Percentiles rank a stretch among this genome's conserved stretches.
Evolutionary conservation across 2,888 invertebrate genomes (phyloP).

Genomic region (Diloba caeruleocephala): DNA sequence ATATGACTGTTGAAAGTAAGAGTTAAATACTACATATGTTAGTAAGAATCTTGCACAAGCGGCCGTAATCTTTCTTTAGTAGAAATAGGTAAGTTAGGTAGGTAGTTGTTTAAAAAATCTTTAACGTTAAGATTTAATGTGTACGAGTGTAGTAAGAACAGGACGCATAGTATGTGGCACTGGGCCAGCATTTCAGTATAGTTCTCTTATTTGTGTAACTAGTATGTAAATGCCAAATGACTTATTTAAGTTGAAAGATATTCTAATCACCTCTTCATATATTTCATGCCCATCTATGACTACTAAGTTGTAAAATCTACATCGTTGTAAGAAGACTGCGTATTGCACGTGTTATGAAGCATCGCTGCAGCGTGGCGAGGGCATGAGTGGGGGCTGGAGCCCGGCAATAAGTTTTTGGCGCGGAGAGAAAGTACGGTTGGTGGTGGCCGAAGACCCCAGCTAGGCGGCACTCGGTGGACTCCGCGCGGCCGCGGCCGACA

Average conservation of each 20-base stretch:
- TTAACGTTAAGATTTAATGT: too few relatives aligned
- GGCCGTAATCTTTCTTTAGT: too few relatives aligned
- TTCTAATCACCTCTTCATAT: neutral
- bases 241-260: neutral
- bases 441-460: slow-evolving; percentile 81
- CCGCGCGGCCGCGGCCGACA: slow-evolving; percentile 85
- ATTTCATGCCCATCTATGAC: neutral
- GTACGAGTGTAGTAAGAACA: too few relatives aligned
- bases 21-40: too few relatives aligned
- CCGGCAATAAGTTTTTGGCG: slow-evolving; percentile 70
- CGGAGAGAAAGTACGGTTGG: slow-evolving; percentile 83
- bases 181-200: too few relatives aligned
- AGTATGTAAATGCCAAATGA: too few relatives aligned
- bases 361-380: slow-evolving; percentile 34
- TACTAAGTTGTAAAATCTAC: neutral
- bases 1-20: slow-evolving; percentile 13
- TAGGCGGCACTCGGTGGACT: slow-evolving; percentile 73
- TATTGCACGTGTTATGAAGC: slow-evolving; percentile 37
- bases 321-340: slow-evolving; percentile 22
- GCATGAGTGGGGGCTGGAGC: slow-evolving; percentile 57
- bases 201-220: too few relatives aligned
- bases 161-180: too few relatives aligned
- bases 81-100: too few relatives aligned
- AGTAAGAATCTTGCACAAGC: too few relatives aligned
- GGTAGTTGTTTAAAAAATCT: too few relatives aligned